A percentile compares a stretch with the other conserved stretches of the same genome.
Evolutionary conservation across 2,113 vertebrate species (phyloP).

Genomic region (Mesoclemmys tuberculata): DNA sequence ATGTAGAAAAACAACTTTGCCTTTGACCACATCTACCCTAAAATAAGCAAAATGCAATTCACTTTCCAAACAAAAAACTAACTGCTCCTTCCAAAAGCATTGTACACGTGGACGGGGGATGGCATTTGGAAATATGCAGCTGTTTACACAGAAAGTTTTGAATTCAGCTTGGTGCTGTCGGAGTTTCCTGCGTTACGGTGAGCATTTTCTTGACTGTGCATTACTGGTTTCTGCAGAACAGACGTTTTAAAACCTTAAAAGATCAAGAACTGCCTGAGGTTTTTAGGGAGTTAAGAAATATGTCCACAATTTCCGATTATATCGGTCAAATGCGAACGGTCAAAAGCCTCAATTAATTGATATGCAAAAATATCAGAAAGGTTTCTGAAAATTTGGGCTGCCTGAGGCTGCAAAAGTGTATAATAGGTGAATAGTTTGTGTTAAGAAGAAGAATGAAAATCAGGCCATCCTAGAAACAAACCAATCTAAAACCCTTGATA

Average conservation of each 20-base stretch:
- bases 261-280: neutral
- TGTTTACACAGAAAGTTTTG: neutral
- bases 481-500: neutral
- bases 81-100: neutral
- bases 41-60: neutral
- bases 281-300: neutral
- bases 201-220: neutral
- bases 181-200: neutral
- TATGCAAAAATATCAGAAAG: neutral
- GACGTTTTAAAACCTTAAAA: neutral
- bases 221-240: neutral
- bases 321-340: neutral
- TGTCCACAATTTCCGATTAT: neutral
- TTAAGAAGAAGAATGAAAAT: no score
- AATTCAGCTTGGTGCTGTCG: neutral
- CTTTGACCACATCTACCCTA: neutral
- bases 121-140: neutral
- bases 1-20: neutral
- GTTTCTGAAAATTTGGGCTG: neutral
- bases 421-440: neutral
- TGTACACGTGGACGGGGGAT: neutral
- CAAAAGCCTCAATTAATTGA: neutral
- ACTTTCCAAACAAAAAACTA: neutral
- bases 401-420: neutral
- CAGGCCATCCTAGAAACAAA: no score